Base-by-base conservation (phyloP, 2,113 vertebrate genomes). In the Colinus virginianus region DNA sequence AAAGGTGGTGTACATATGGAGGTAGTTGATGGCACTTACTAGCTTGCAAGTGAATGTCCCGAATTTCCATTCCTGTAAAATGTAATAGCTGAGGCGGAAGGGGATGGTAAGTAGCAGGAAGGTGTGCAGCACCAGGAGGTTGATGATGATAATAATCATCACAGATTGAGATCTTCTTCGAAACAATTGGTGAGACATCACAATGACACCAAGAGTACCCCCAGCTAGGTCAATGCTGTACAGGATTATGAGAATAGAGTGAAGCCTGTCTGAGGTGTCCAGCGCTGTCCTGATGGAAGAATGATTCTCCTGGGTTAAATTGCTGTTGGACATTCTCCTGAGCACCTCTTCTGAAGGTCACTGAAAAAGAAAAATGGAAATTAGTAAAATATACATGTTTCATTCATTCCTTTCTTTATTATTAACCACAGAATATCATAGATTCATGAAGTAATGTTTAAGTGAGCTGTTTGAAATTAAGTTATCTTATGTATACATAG, bases 1-100 rank as follows among this genome's bases (percentile, higher is more conserved):
- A 6, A 97, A 97, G 56, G 94, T 97, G 62, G 68, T 28, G 34
- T 98, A 97, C 97, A 97, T 97, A 49, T 97, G 97, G 34, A 87
- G 25, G 23, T 97, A 97, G 66, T 97, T 89, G 66, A 92, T 36
- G 59, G 87, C 45, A 1, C 97, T 96, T 1, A 34, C 6, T 28
- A 97, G 28, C 63, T 68, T 66, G 80, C 97, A 98, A 7, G 91
- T 3, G 0, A 97, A 89, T 36, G 4, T 34, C 20, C 96, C 96
- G 0, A 97, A 95, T 32, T 88, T 87, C 97, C 97, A 98, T 62
- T 93, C 49, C 15, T 0, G 9, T 70, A 89, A 51, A 43, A 96
- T 23, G 26, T 97, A 97, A 55, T 97, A 97, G 75, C 94, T 96
- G 70, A 97, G 88, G 55, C 91, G 90, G 74, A 98, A 97, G 3